Evolutionary conservation across 1,140 invertebrate genomes (phyloP).

Genomic region (Argopecten irradians): DNA sequence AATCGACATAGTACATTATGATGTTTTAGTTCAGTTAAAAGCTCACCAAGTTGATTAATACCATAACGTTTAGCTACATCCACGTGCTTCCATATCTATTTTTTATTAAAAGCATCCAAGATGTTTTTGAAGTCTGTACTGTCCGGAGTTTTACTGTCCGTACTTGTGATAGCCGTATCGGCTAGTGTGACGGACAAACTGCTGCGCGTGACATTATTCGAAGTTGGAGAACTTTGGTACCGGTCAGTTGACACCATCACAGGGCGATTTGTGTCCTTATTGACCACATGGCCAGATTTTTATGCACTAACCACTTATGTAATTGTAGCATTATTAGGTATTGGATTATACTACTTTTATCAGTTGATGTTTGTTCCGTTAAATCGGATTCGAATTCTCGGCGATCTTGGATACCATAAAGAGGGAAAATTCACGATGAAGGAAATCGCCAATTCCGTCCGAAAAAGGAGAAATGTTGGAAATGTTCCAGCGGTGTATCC

Average conservation of each 20-base stretch:
- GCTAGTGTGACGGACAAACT: slow-evolving; percentile 57
- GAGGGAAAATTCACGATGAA: slow-evolving; percentile 69
- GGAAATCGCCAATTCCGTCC: slow-evolving; percentile 76
- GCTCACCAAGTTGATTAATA: neutral
- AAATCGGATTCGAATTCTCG: slow-evolving; percentile 70
- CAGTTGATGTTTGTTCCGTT: slow-evolving; percentile 63
- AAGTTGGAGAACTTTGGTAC: slow-evolving; percentile 66
- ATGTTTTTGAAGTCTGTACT: neutral
- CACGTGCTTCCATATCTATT: neutral
- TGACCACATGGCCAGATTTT: slow-evolving; percentile 52
- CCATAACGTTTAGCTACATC: neutral
- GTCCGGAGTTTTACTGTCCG: slow-evolving; percentile 40
- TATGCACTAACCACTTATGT: slow-evolving; percentile 53
- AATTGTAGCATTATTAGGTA: slow-evolving; percentile 20
- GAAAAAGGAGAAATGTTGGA: slow-evolving; percentile 78
- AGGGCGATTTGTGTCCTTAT: slow-evolving; percentile 27
- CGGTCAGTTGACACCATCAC: slow-evolving; percentile 51
- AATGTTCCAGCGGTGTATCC: slow-evolving; percentile 86
- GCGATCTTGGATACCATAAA: slow-evolving; percentile 78
- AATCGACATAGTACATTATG: neutral
- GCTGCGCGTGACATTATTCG: slow-evolving; percentile 59
- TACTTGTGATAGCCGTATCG: slow-evolving; percentile 54
- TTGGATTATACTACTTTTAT: slow-evolving; percentile 52
- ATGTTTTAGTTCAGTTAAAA: neutral
- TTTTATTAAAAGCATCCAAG: neutral